A percentile compares a stretch with the other conserved stretches of the same genome.
Evolutionary conservation across 1,140 invertebrate genomes (phyloP).

Genomic region (Pseudomyrmex concolor): DNA sequence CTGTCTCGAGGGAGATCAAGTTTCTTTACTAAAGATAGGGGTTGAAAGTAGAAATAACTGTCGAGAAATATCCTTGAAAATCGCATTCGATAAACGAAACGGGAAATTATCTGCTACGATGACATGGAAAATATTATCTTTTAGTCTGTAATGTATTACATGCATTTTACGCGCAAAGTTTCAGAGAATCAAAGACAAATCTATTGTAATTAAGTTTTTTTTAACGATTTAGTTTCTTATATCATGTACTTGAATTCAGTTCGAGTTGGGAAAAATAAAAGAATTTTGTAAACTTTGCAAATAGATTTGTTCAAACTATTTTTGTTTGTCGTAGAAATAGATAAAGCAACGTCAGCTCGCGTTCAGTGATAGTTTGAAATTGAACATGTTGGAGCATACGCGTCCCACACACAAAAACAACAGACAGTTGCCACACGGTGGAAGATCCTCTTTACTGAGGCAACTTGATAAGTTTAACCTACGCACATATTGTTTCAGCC

Average conservation of each 20-base stretch:
- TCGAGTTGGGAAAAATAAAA: no score
- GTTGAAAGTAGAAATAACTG: constrained; percentile 49
- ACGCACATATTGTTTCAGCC: constrained; percentile 65
- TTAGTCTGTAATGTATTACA: background rate
- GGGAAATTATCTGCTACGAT: background rate
- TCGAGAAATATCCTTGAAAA: constrained; percentile 7
- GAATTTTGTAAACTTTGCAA: no score
- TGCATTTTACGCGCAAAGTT: no score
- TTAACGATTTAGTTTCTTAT: no score
- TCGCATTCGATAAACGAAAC: constrained; percentile 8
- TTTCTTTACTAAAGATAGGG: constrained; percentile 40
- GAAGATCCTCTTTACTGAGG: constrained; percentile 57
- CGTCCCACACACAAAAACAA: background rate
- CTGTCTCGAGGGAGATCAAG: constrained; percentile 57
- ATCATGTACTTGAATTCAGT: no score
- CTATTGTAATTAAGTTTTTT: no score
- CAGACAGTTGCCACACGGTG: constrained; percentile 14
- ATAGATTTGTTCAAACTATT: no score
- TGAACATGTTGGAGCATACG: background rate
- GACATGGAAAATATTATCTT: background rate
- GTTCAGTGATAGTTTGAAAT: constrained; percentile 8
- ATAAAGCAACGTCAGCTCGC: no score
- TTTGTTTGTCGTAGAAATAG: no score
- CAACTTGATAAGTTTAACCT: constrained; percentile 64
- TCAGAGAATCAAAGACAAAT: background rate